Evolutionary conservation across 2,888 invertebrate genomes (phyloP).

Genomic region (Tinea trinotella): DNA sequence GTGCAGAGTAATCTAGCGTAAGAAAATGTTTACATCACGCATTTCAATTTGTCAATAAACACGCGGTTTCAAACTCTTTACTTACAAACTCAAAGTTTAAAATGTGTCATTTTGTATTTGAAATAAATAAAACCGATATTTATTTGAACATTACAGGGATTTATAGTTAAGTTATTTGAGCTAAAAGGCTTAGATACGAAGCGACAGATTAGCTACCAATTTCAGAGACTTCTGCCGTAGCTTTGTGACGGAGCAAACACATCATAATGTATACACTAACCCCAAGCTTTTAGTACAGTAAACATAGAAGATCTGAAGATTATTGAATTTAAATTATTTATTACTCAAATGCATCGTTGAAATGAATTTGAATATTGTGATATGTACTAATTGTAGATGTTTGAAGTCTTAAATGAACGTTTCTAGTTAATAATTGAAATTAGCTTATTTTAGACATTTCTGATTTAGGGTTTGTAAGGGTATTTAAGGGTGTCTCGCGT

Average conservation of each 20-base stretch:
- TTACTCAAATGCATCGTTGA: background rate
- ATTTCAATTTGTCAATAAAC: background rate
- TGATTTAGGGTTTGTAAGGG: too few relatives aligned
- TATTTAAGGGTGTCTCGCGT: too few relatives aligned
- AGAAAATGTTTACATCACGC: background rate
- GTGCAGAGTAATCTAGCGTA: slow-evolving; percentile 11
- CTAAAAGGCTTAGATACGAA: slow-evolving; percentile 13
- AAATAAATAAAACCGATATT: background rate
- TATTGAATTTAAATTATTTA: background rate
- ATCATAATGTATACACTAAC: background rate
- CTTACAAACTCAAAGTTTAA: background rate
- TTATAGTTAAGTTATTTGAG: background rate
- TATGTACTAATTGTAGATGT: slow-evolving; percentile 14
- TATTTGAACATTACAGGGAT: background rate
- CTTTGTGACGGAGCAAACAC: slow-evolving; percentile 23
- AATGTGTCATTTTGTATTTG: background rate
- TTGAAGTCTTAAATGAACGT: background rate
- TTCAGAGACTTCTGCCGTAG: slow-evolving; percentile 38
- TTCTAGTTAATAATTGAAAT: too few relatives aligned
- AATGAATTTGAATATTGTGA: slow-evolving; percentile 4
- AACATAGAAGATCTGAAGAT: background rate
- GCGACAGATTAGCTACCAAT: slow-evolving; percentile 56
- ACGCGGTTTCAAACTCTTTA: slow-evolving; percentile 4
- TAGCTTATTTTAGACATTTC: too few relatives aligned
- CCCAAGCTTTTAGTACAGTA: background rate